Evolutionary conservation across 2,888 invertebrate genomes (phyloP).

Genomic region (Gibbula magus): DNA sequence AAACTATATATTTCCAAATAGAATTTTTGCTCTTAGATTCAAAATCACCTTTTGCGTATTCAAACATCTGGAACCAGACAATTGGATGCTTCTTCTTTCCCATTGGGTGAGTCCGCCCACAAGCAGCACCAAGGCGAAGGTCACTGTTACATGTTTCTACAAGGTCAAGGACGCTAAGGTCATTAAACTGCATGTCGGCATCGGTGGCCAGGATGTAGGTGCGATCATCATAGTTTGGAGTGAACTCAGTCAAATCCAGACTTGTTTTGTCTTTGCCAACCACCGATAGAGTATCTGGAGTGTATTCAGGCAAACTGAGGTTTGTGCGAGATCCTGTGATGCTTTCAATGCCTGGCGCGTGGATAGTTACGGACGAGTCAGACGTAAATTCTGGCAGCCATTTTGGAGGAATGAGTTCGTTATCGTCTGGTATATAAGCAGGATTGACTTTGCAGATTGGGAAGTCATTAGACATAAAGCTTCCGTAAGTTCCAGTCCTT

Average conservation of each 20-base stretch:
- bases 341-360: background rate
- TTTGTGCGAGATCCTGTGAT: background rate
- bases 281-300: background rate
- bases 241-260: background rate
- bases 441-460: constrained; percentile 29
- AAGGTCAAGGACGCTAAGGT: constrained; percentile 46
- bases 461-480: constrained; percentile 8
- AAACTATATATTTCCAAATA: too few species aligned
- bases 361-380: background rate
- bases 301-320: background rate
- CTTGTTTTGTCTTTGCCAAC: background rate
- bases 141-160: constrained; percentile 47
- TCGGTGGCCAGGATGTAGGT: constrained; percentile 57
- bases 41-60: constrained; percentile 58
- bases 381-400: constrained; percentile 30
- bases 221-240: constrained; percentile 37
- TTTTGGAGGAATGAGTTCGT: constrained; percentile 28
- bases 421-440: constrained; percentile 31
- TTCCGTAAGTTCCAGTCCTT: background rate
- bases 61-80: constrained; percentile 61
- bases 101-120: constrained; percentile 55
- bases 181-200: constrained; percentile 59
- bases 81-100: constrained; percentile 53
- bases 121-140: constrained; percentile 49
- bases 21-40: too few species aligned